Evolutionary conservation across 1,140 invertebrate species (phyloP), one percentile per base, ranked within the genome.

Genomic region (Ceratoteleas bidentatus): DNA sequence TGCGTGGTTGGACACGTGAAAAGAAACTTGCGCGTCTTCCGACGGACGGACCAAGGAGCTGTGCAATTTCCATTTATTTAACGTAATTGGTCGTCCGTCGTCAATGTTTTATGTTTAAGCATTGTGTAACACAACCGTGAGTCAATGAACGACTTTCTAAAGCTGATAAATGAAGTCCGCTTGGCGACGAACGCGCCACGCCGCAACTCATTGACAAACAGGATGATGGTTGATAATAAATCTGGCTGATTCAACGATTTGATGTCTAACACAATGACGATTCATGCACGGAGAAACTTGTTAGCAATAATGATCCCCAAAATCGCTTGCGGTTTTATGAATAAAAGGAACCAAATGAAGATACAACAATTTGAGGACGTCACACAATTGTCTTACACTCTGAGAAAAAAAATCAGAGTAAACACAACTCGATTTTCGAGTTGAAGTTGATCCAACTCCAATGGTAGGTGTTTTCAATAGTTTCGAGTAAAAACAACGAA

Each of bases 141-240:
- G 81, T 83, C 81, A 83, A 83, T 61, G 74, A 75, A 75, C 81
- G 81, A 66, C 75, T 83, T 79, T 83, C 81, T 83, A 83, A 77
- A 83, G 81, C 62, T 70, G 74, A 78, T 65, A 47, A 74, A 83
- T 83, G 74, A 82, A 66, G 56, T 77, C 69, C 61, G 53, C 50
- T 64, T 43, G 15, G 33, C 56, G 56, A 52, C 65, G 13, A 38
- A 10, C 49, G 47, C 61, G 11, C 1, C n/a, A 13, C 52, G 52
- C 40, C 61, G 33, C 73, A 65, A 53, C 36, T 70, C 69, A 83
- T 74, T 83, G 64, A 83, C 64, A 83, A 83, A 69, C 45, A 74
- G 47, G 62, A 81, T 73, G 80, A 82, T 58, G 73, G 62, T 52
- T 69, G 58, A 66, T 81, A 54, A 75, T 75, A 52, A 70, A 33